Evolutionary conservation across 2,888 invertebrate genomes (phyloP).

Genomic region (Stenchaetothrips biformis): DNA sequence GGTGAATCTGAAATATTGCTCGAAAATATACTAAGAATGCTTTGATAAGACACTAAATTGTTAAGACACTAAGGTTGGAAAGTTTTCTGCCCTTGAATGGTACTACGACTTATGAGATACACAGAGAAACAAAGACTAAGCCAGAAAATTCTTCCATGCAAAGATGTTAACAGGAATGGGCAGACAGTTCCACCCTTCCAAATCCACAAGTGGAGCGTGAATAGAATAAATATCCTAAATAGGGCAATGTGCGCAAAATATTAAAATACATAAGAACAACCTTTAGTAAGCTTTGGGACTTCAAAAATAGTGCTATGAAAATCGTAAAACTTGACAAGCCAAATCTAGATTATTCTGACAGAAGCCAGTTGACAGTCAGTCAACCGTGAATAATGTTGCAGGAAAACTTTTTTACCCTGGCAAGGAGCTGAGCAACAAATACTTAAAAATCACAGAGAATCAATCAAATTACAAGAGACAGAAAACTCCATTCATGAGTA

Average conservation of each 20-base stretch:
- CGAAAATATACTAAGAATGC: too few species aligned
- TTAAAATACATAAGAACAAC: too few species aligned
- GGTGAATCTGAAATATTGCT: too few species aligned
- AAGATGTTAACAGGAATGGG: background rate
- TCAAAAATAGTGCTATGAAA: too few species aligned
- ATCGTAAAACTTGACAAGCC: too few species aligned
- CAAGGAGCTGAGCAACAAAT: background rate
- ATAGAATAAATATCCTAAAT: too few species aligned
- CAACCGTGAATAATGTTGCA: background rate
- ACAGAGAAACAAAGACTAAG: background rate
- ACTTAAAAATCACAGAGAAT: conserved; percentile 14
- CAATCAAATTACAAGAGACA: background rate
- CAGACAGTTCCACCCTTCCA: too few species aligned
- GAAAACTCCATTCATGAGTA: background rate
- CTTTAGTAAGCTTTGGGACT: too few species aligned
- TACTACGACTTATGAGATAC: background rate
- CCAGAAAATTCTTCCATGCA: too few species aligned
- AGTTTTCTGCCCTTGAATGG: background rate
- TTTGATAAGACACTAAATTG: too few species aligned
- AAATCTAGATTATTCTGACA: background rate
- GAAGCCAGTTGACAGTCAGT: background rate
- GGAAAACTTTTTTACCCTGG: background rate
- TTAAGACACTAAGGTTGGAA: background rate
- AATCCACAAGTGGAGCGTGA: too few species aligned
- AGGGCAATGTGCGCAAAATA: too few species aligned